Evolutionary conservation across 2,797 vertebrate genomes (phyloP), one percentile per base, ranked within the genome.

Genomic region (Leptoclinus maculatus): DNA sequence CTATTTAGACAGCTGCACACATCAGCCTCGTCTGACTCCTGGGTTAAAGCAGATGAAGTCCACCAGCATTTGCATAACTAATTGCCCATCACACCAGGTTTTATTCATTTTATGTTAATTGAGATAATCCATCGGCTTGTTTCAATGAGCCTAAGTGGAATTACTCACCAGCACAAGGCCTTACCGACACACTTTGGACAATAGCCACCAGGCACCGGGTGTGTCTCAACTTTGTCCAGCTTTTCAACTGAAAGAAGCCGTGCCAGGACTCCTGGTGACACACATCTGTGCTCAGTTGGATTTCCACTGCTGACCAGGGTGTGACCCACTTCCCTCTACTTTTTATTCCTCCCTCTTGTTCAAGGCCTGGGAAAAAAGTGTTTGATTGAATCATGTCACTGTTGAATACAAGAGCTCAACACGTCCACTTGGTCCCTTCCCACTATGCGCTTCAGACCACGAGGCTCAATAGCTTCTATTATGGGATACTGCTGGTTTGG

Each of bases 1-100:
- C 58, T 95, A 87, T 95, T 95, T 91, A 83, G 76, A 92, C 93
- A 94, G 93, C 93, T 95, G 94, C 65, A 66, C 63, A 86, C 81
- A 85, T 83, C 51, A 81, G 79, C 83, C 78, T 64, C 47, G 16
- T 77, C 51, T 74, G 82, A 86, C 67, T 64, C 56, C 27, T 19
- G 73, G 79, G 83, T 92, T 91, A 88, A 67, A 63, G 56, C 57
- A 84, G 88, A 92, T 89, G 79, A 84, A 89, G 92, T 91, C 75
- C 74, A 85, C 58, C 56, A n/a, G 38, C 67, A 78, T 83, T 89
- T 84, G 60, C 76, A 72, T 69, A 68, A n/a, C 19, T 65, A 32
- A 72, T 95, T 93, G 70, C 82, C 79, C 86, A 95, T 95, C 66
- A 21, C 27, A 66, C 41, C 47, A 25, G 47, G 19, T 76, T 81